Evolutionary conservation across 1,140 invertebrate genomes (phyloP), one percentile per base, ranked within the genome.

Genomic region (Oncopeltus fasciatus): DNA sequence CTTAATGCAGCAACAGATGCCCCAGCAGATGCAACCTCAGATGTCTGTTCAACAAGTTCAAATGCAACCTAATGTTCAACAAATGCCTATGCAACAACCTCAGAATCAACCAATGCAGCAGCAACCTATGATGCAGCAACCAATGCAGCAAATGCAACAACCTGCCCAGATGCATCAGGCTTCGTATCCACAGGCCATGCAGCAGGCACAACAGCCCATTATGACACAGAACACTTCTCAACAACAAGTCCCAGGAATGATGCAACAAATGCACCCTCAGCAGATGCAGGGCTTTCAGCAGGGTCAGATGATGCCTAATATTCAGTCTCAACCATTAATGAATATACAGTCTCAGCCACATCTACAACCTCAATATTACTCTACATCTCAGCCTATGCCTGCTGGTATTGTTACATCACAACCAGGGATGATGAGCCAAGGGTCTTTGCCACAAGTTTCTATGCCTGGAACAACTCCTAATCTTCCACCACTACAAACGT

Each of bases 101-200:
- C 64, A 63, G 26, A 44, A 59, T 60, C 66, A 65, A 47, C 65
- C 64, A 57, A 3, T 43, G 28, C 58, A 63, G 33, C 63, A 61
- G 28, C 64, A 74, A 43, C 74, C 76, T 64, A 72, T 75, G 70
- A 73, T 75, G 64, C 74, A 74, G 57, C 75, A 75, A 60, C 61
- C 57, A 63, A 47, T 66, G 31, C 62, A 64, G 31, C 62, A 64
- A 29, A 21, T 64, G 24, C 62, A 58, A 20, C 61, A 64, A 59
- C 31, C 51, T 18, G 8, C 59, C 14, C 62, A 61, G 24, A 59
- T 64, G 43, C 63, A 64, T 57, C 60, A 65, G 51, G 60, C 58
- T 2, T 46, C 63, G 1, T 61, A 57, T 24, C 60, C 63, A 21
- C 63, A 65, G 44, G 31, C 59, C 12, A 20, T 65, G 33, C 53